Percentiles rank a stretch among this genome's conserved stretches.
These are phyloP conservation scores for Helarctos malayanus DNA, from an alignment of 2,797 vertebrate genomes.

Conservation along the genomic window DNA sequence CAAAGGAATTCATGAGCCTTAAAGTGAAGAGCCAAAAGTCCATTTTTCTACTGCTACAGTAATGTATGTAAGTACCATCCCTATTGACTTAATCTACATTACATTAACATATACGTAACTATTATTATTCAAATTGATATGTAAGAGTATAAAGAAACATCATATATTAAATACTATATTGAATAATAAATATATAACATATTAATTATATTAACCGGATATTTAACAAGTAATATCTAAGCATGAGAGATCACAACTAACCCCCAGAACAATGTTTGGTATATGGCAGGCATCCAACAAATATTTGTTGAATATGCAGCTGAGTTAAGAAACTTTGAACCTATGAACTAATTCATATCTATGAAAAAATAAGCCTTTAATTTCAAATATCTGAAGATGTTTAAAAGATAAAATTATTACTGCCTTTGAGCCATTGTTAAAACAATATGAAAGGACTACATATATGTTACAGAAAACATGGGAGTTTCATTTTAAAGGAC, in stretches of 20 bases:
- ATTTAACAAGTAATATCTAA: conserved; percentile 8
- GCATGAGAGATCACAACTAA: neutral
- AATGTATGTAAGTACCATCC: neutral
- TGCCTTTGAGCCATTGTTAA: neutral
- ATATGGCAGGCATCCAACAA: neutral
- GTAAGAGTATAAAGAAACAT: neutral
- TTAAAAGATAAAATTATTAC: neutral
- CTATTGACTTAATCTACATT: neutral
- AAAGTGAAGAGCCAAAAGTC: neutral
- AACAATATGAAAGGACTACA: neutral
- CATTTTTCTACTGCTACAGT: neutral
- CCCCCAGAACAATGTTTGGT: neutral
- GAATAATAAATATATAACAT: neutral
- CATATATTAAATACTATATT: neutral
- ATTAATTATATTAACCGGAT: neutral
- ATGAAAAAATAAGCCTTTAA: neutral
- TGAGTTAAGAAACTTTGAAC: neutral
- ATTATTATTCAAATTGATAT: neutral
- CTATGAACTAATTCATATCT: neutral
- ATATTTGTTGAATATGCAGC: neutral
- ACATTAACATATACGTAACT: neutral
- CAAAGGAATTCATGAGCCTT: neutral
- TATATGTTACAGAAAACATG: neutral
- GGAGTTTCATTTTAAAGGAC: neutral
- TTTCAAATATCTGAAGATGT: conserved; percentile 9